A percentile compares a stretch with the other conserved stretches of the same genome.
phyloP scores from a whole-genome alignment of 2,888 invertebrate species.

The Polydrusus pterygomalis region DNA sequence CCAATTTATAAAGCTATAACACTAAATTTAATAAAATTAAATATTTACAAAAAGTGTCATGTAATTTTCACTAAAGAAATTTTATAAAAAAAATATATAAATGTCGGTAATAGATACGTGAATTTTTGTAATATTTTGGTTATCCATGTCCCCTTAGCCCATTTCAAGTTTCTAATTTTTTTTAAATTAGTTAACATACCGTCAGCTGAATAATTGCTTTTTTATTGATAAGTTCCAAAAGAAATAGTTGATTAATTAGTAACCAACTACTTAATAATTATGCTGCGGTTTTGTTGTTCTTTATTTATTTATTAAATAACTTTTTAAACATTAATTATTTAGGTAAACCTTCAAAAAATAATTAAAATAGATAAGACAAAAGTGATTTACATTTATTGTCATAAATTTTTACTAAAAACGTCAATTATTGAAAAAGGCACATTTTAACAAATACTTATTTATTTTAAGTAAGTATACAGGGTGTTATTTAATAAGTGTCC shows the following conservation, averaged over 20 bases:
- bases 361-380: not conserved
- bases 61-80: not conserved
- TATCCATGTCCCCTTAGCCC: not conserved
- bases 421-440: no score
- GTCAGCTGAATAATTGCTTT: not conserved
- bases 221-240: constrained; percentile 22
- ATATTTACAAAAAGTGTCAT: no score
- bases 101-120: not conserved
- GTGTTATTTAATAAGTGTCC: no score
- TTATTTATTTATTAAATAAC: not conserved
- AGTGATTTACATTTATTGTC: no score
- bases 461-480: no score
- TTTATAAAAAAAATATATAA: not conserved
- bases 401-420: no score
- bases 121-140: not conserved
- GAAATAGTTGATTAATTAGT: not conserved
- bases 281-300: constrained; percentile 1
- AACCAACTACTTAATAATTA: not conserved
- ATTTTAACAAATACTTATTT: no score
- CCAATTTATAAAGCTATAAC: no score
- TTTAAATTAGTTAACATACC: not conserved
- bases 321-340: not conserved
- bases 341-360: constrained; percentile 1
- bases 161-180: not conserved
- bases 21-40: no score